A percentile compares a stretch with the other conserved stretches of the same genome.
Conservation (phyloP, 2,888 invertebrate species). For the Strigamia maritima region DNA sequence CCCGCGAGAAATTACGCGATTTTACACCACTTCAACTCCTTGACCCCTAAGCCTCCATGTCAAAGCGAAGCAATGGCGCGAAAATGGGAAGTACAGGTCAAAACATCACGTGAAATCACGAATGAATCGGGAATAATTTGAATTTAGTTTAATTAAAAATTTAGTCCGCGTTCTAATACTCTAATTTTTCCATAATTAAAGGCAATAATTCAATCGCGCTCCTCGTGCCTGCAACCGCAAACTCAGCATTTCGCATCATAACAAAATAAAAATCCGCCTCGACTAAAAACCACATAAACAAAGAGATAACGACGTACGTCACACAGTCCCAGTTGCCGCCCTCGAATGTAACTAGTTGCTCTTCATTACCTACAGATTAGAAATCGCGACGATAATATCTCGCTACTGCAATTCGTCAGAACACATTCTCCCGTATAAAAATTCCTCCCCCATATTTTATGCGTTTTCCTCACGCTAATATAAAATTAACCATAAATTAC, state of each 20-base stretch:
- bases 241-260: background rate
- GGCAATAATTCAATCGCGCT: background rate
- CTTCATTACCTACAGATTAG: constrained; percentile 15
- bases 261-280: background rate
- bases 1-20: no score
- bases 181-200: background rate
- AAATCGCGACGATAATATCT: constrained; percentile 13
- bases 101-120: no score
- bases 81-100: no score
- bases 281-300: background rate
- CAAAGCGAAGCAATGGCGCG: no score
- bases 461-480: background rate
- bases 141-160: no score
- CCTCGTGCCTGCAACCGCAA: no score
- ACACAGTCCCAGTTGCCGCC: background rate
- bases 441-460: background rate
- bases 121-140: no score
- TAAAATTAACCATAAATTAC: constrained; percentile 19
- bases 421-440: background rate
- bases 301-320: background rate
- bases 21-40: no score
- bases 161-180: no score
- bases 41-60: no score
- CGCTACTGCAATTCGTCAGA: background rate
- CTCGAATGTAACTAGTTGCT: constrained; percentile 1